Base-by-base conservation (phyloP, 2,888 invertebrate genomes). In the Pterobdella sp. region DNA sequence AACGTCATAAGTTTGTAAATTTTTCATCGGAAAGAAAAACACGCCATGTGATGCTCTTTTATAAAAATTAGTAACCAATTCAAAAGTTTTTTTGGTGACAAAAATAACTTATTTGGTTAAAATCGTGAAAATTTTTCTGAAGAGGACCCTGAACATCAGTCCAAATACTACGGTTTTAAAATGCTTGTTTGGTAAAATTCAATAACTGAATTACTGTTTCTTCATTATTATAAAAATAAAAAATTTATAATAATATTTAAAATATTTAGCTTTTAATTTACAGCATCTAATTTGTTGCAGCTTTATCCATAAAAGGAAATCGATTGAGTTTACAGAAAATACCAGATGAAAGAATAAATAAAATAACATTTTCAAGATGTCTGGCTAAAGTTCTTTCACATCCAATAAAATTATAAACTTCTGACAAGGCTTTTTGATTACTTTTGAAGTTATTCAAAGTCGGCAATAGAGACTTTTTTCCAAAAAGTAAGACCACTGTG, bases 351-450 rank as follows among this genome's bases (percentile, higher is more conserved):
- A 73, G 64, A 26, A 64, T 31, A 1, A 74, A 65, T 0, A 26
- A 29, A n/a, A 56, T 56, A 36, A 73, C 74, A 37, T 32, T 60
- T 35, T 67, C 49, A n/a, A 60, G 36, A 42, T 69, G 60, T 42
- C 36, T 37, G 18, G 37, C 37, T 52, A 71, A 26, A 3, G 34
- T n/a, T 35, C n/a, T 3, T 14, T 34, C 65, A 63, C 60, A 63
- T 63, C 29, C 35, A 26, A 65, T 18, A 3, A 52, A 64, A 29
- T 37, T 26, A 35, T 72, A 72, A 29, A 74, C 52, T 56, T 74
- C 72, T n/a, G 56, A 52, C 32, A 74, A 66, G 36, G 74, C 72
- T 36, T 74, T 74, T 69, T 74, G 74, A 34, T 73, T 68, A 22
- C 68, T 56, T n/a, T 72, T 65, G 10, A 74, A 34, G 49, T 65